phyloP scores from a whole-genome alignment of 23 tunicate genomes.

The Styela plicata region DNA sequence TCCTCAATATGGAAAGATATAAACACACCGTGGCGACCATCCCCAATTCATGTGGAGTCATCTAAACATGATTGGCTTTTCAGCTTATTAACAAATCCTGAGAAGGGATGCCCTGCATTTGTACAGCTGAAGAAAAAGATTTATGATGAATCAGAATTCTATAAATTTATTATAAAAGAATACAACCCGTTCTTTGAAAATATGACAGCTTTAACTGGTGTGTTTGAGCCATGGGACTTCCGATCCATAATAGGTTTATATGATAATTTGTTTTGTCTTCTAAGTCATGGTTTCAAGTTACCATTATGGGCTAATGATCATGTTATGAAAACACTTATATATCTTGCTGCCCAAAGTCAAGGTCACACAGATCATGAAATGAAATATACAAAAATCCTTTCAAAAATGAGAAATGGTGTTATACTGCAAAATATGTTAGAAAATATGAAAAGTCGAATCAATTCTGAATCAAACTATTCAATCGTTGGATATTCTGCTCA shows the following conservation, averaged over 20 bases:
- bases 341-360: not conserved
- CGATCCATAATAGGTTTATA: not conserved
- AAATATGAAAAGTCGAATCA: slow-evolving; percentile 1
- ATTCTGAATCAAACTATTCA: not conserved
- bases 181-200: not conserved
- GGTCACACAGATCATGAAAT: slow-evolving; percentile 19
- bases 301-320: slow-evolving; percentile 10
- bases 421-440: slow-evolving; percentile 3
- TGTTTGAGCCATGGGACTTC: not conserved
- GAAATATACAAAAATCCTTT: slow-evolving; percentile 20
- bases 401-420: slow-evolving; percentile 13
- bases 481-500: slow-evolving; percentile 20
- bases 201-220: slow-evolving; percentile 5
- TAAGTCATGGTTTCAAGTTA: not conserved
- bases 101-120: not conserved
- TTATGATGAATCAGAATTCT: not conserved
- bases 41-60: not conserved
- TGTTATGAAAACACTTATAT: not conserved
- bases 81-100: not conserved
- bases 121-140: not conserved
- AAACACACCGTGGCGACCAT: not conserved
- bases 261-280: slow-evolving; percentile 16
- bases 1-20: slow-evolving; percentile 6
- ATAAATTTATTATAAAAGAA: not conserved
- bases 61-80: not conserved